Evolutionary conservation across 2,797 vertebrate species (phyloP).

Genomic region (Hippopotamyrus pictus): DNA sequence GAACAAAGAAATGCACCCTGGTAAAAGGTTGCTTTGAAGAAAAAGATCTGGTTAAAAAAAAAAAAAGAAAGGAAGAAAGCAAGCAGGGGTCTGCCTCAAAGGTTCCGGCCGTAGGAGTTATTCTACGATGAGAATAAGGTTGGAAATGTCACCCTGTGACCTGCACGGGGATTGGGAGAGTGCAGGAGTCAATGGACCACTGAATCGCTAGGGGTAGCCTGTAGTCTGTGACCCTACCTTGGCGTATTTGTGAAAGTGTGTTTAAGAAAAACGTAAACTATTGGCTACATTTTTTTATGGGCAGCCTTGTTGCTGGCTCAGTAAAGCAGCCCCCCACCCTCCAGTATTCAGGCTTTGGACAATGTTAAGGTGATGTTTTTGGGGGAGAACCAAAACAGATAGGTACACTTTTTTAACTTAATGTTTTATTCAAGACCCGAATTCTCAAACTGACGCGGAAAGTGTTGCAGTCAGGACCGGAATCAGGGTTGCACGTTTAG

Average conservation of each 20-base stretch:
- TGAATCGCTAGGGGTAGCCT: background rate
- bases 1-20: conserved; percentile 23
- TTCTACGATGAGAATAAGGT: conserved; percentile 1
- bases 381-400: background rate
- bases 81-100: conserved; percentile 12
- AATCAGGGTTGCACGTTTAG: background rate
- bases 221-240: conserved; percentile 14
- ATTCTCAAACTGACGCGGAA: background rate
- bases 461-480: background rate
- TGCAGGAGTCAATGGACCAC: background rate
- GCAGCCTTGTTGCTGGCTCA: background rate
- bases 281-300: background rate
- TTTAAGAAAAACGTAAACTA: background rate
- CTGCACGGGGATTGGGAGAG: background rate
- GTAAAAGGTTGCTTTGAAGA: conserved; percentile 30
- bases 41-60: background rate
- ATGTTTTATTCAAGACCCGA: background rate
- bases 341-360: background rate
- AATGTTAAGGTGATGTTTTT: background rate
- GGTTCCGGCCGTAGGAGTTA: background rate
- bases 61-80: conserved; percentile 1
- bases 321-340: background rate
- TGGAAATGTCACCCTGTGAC: conserved; percentile 18
- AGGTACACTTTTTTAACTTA: background rate
- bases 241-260: background rate